phyloP scores from a whole-genome alignment of 2,113 vertebrate genomes.

The Stegostoma tigrinum region DNA sequence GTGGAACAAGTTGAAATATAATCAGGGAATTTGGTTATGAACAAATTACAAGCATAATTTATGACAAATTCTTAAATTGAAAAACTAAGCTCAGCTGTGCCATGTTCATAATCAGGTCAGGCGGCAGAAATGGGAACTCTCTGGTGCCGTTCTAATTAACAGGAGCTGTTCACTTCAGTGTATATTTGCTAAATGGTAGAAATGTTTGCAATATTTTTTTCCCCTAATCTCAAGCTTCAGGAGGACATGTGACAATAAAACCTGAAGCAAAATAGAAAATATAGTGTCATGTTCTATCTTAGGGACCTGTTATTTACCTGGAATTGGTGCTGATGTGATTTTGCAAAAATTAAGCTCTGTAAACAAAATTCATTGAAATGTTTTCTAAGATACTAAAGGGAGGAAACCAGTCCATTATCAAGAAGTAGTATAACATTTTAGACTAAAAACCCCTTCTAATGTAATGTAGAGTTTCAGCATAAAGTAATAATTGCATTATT shows the following conservation, averaged over 20 bases:
- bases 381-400: background rate
- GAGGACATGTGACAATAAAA: too few relatives aligned
- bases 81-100: background rate
- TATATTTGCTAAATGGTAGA: background rate
- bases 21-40: background rate
- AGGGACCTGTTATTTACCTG: background rate
- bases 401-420: background rate
- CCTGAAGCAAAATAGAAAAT: too few relatives aligned
- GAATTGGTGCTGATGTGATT: background rate
- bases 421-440: background rate
- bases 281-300: background rate
- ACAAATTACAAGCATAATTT: slow-evolving; percentile 12
- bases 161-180: background rate
- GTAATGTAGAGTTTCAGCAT: background rate
- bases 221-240: background rate
- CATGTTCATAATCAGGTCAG: background rate
- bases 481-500: background rate
- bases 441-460: background rate
- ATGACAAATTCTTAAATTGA: background rate
- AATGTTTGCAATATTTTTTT: background rate
- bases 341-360: background rate
- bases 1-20: background rate
- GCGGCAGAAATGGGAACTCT: background rate
- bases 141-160: background rate
- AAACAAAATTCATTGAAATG: background rate